A percentile compares a stretch with the other conserved stretches of the same genome.
phyloP scores from a whole-genome alignment of 2,797 vertebrate genomes.

The Lophius americanus region DNA sequence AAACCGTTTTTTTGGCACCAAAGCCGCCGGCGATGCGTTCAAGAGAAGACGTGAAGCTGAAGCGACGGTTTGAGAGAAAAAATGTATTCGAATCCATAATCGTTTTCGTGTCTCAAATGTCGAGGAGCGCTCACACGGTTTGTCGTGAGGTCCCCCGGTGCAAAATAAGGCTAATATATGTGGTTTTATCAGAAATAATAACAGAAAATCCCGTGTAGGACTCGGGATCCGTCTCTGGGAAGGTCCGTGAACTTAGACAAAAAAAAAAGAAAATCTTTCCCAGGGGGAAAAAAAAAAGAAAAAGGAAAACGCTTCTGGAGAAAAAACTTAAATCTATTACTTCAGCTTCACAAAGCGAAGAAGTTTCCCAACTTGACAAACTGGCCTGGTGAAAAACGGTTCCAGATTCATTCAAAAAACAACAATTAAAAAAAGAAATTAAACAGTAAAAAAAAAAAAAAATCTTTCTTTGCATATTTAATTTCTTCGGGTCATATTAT shows the following conservation, averaged over 20 bases:
- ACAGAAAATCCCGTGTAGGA: neutral
- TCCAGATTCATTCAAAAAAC: constrained; percentile 67
- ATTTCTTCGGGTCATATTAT: no score
- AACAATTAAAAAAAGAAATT: constrained; percentile 22
- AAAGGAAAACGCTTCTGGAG: constrained; percentile 42
- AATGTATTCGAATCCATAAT: constrained; percentile 32
- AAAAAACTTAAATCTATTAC: constrained; percentile 50
- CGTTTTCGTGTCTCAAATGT: constrained; percentile 7
- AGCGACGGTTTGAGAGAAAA: constrained; percentile 3
- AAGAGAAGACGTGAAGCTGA: constrained; percentile 11
- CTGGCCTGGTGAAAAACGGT: constrained; percentile 76
- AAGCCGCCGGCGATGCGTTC: constrained; percentile 24
- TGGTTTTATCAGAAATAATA: constrained; percentile 39
- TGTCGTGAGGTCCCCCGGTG: constrained; percentile 37
- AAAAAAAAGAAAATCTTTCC: constrained; percentile 17
- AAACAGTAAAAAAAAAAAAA: no score
- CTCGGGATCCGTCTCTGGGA: no score
- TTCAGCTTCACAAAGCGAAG: constrained; percentile 27
- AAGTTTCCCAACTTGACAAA: constrained; percentile 56
- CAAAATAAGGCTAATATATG: constrained; percentile 34
- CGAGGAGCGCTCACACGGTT: neutral
- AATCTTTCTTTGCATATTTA: no score
- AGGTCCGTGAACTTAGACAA: no score
- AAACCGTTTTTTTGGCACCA: constrained; percentile 33
- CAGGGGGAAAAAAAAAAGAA: constrained; percentile 25